phyloP scores from a whole-genome alignment of 2,888 invertebrate species.

The Ennomos fuscantarius region DNA sequence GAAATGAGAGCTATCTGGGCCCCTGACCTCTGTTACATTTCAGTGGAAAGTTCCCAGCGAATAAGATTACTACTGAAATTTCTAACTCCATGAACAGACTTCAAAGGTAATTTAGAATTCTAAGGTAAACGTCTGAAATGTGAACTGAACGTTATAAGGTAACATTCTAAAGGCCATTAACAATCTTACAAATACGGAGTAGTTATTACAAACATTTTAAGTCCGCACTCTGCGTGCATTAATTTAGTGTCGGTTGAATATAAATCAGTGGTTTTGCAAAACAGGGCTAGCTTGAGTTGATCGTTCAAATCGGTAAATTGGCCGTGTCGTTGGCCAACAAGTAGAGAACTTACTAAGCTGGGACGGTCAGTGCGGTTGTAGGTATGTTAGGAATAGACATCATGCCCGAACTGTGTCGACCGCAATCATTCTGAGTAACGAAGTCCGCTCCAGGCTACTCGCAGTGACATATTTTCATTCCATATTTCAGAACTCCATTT shows the following conservation, averaged over 20 bases:
- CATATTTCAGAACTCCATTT: conserved; percentile 45
- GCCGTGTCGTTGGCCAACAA: conserved; percentile 43
- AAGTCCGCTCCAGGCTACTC: conserved; percentile 36
- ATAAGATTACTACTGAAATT: conserved; percentile 42
- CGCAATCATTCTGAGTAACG: conserved; percentile 49
- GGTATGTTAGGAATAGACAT: conserved; percentile 26
- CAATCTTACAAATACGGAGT: conserved; percentile 10
- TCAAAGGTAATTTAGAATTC: conserved; percentile 44
- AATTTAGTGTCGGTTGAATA: conserved; percentile 3
- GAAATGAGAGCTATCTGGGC: conserved; percentile 35
- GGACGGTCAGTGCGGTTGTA: conserved; percentile 18
- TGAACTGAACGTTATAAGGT: conserved; percentile 25
- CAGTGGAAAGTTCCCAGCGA: conserved; percentile 40
- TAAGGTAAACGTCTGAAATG: conserved; percentile 31
- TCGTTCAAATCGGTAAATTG: conserved; percentile 42
- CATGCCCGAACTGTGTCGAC: conserved; percentile 39
- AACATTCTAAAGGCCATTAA: conserved; percentile 40
- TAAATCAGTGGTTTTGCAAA: conserved; percentile 9
- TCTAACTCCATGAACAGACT: conserved; percentile 40
- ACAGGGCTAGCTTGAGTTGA: conserved; percentile 26
- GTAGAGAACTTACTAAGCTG: conserved; percentile 5
- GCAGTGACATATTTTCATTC: conserved; percentile 45
- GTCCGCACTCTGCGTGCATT: not conserved
- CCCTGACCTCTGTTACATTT: conserved; percentile 46
- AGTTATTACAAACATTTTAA: conserved; percentile 15